Evolutionary conservation across 2,113 vertebrate species (phyloP), one percentile per base, ranked within the genome.

Genomic region (Scophthalmus maximus): DNA sequence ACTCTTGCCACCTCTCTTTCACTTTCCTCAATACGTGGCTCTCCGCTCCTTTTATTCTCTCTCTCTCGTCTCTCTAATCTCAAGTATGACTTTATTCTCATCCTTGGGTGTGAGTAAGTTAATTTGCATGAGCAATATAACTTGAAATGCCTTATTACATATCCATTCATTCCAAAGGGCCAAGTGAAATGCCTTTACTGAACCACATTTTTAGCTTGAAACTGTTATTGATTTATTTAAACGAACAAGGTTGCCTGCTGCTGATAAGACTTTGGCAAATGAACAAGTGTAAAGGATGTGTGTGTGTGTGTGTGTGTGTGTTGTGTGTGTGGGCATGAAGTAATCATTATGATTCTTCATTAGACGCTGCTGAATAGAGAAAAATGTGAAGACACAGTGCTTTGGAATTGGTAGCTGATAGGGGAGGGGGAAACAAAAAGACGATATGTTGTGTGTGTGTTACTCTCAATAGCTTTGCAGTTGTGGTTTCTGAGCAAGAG

Each of bases 201-300:
- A 63, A 40, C 18, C 36, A 47, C 5, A 60, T 17, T 36, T 62
- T 50, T 58, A 51, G 73, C 51, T 62, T 36, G 20, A 62, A 56
- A 68, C 52, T n/a, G n/a, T 23, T 73, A 77, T 70, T 70, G 80
- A 81, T 75, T 79, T 70, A 73, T 83, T 73, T 47, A 78, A 76
- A 79, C 72, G 51, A 68, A 36, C n/a, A 38, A 55, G 73, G 61
- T 69, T 42, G 51, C 58, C 72, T 70, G 58, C 30, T 50, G 34
- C 36, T 38, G 80, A 73, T 73, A 76, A 83, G 52, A 68, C 12
- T 26, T 50, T 49, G 65, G 69, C 44, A 72, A 73, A 70, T 63
- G 52, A 80, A 65, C 25, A 67, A 67, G 42, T 73, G 52, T 22
- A 44, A 61, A 52, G 57, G 26, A 50, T 68, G 49, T 12, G 30